Base-by-base conservation (phyloP, 2,797 vertebrate species). In the Sebastiscus tertius region DNA sequence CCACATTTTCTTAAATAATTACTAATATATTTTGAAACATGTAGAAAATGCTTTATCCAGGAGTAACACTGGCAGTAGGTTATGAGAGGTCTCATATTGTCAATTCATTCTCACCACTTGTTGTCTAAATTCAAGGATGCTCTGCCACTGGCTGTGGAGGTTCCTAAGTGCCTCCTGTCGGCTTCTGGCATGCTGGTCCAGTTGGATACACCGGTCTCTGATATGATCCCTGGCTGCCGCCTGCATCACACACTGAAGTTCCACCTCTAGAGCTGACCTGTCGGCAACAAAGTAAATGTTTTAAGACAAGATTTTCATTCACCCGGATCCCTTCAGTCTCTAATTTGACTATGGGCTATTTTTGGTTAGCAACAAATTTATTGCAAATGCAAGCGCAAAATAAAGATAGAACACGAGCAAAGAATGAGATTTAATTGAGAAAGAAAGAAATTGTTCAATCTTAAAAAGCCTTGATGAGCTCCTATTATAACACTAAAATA, bases 121-220 rank as follows among this genome's bases (percentile, higher is more conserved):
- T 18, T 90, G 88, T 80, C 95, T 93, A 82, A 96, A 96, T 81
- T 96, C 94, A 88, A 95, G 84, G 82, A 96, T 94, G 72, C 91
- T 93, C 67, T 96, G 93, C 93, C 95, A 95, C 82, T 96, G 95
- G 18, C 82, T 87, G 52, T 78, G 93, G 27, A 97, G 93, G 46
- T 58, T 89, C 27, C 82, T 84, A 4, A 96, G 85, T 0, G 89
- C 94, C 12, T 95, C 90, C 26, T 95, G 95, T 16, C 81, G 87
- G 65, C 88, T 89, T 33, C 85, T 91, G 20, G 92, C 89, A 13
- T 88, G 84, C 39, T 93, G 91, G 72, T 95, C 91, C 5, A 96
- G 89, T n/a, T 87, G 82, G 29, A 87, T 77, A 31, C 95, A 96
- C 63, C 82, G 72, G 4, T 91, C 84, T 88, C 86, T 84, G 60